Evolutionary conservation across 2,888 invertebrate genomes (phyloP).

Genomic region (Atrina japonica): DNA sequence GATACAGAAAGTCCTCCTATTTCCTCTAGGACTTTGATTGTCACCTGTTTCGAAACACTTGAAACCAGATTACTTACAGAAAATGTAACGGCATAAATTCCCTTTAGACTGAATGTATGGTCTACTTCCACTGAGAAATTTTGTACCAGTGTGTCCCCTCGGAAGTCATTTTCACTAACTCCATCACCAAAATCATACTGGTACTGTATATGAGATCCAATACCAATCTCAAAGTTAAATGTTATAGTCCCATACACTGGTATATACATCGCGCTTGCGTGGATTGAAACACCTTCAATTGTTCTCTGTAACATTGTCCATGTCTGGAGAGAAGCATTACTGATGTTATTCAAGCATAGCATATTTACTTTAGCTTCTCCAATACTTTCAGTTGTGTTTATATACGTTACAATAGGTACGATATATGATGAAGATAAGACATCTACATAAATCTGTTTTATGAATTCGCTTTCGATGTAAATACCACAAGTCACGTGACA

Average conservation of each 20-base stretch:
- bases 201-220: conserved; percentile 53
- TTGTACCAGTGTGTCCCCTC: conserved; percentile 31
- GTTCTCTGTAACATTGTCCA: conserved; percentile 52
- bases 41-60: not conserved
- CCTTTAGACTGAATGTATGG: conserved; percentile 51
- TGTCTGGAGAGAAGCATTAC: conserved; percentile 43
- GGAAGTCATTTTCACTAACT: conserved; percentile 26
- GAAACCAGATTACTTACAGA: conserved; percentile 55
- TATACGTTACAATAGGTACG: no score
- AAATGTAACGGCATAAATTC: conserved; percentile 49
- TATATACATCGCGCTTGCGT: conserved; percentile 41
- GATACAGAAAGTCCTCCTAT: conserved; percentile 50
- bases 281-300: conserved; percentile 41
- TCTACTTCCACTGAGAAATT: conserved; percentile 33
- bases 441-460: conserved; percentile 16
- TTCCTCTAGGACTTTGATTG: conserved; percentile 55
- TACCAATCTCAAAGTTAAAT: conserved; percentile 46
- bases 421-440: no score
- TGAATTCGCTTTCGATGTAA: conserved; percentile 22
- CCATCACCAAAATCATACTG: conserved; percentile 52
- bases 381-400: no score
- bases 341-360: conserved; percentile 59
- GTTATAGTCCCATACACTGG: conserved; percentile 42
- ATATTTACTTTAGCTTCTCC: conserved; percentile 49
- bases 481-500: conserved; percentile 45